Conservation (phyloP, 2,888 invertebrate genomes). For the Pomacea canaliculata region DNA sequence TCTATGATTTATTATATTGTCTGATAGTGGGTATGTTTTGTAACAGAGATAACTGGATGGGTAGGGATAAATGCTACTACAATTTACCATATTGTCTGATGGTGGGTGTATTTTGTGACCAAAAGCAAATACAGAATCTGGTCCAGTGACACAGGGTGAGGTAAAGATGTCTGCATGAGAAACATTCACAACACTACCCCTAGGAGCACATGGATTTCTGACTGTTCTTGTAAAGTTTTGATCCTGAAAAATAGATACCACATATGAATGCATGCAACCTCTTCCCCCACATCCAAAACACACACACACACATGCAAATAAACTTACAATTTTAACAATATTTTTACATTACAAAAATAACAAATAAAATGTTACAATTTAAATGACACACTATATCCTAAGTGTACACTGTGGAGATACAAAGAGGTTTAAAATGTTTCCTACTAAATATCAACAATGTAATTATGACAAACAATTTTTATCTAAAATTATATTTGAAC, state of each 20-base stretch:
- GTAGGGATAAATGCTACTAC: too few relatives aligned
- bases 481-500: too few relatives aligned
- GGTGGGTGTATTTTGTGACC: constrained; percentile 21
- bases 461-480: too few relatives aligned
- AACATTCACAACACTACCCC: constrained; percentile 37
- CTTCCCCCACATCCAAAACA: neutral
- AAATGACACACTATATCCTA: too few relatives aligned
- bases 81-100: neutral
- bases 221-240: constrained; percentile 45
- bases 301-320: neutral
- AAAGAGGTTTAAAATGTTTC: too few relatives aligned
- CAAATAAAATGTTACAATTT: too few relatives aligned
- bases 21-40: constrained; percentile 5
- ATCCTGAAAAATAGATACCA: constrained; percentile 31
- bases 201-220: constrained; percentile 62
- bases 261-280: neutral
- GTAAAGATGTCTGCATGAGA: constrained; percentile 53
- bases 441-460: too few relatives aligned
- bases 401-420: too few relatives aligned
- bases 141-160: constrained; percentile 57
- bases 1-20: too few relatives aligned
- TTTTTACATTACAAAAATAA: too few relatives aligned
- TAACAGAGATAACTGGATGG: constrained; percentile 20
- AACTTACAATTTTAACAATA: too few relatives aligned
- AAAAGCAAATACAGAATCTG: constrained; percentile 32